phyloP scores from a whole-genome alignment of 1,140 invertebrate species.

The Heterodera carotae region DNA sequence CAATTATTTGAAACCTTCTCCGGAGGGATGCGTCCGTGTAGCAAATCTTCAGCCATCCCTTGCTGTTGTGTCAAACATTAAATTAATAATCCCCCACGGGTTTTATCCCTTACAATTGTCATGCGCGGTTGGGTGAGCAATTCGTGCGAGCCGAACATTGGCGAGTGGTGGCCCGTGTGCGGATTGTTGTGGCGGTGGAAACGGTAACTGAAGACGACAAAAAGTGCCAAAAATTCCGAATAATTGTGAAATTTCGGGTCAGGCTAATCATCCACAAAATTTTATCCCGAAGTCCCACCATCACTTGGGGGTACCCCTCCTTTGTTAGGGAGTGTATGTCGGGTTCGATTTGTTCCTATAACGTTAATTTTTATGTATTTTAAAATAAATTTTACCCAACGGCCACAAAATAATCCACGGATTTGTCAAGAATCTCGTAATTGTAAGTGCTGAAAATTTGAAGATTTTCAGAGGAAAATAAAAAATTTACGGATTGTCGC shows the following conservation, averaged over 20 bases:
- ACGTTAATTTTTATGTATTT: too few species aligned
- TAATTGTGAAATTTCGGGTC: too few species aligned
- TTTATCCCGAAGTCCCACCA: too few species aligned
- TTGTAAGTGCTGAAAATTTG: not conserved
- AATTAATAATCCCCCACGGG: not conserved
- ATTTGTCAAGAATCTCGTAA: not conserved
- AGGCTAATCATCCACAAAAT: too few species aligned
- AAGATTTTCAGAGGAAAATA: not conserved
- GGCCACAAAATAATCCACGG: slow-evolving; percentile 28
- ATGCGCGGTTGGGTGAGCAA: slow-evolving; percentile 30
- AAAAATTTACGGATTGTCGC: slow-evolving; percentile 5
- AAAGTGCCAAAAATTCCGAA: not conserved
- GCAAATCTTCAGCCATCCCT: slow-evolving; percentile 13
- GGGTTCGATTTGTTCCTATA: too few species aligned
- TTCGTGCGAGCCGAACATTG: slow-evolving; percentile 24
- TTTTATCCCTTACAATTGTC: slow-evolving; percentile 31
- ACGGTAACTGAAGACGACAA: slow-evolving; percentile 27
- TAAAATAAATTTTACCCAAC: slow-evolving; percentile 5
- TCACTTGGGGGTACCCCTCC: too few species aligned
- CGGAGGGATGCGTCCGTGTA: not conserved
- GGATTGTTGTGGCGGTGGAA: slow-evolving; percentile 26
- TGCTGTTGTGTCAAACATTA: not conserved
- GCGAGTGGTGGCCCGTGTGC: slow-evolving; percentile 39
- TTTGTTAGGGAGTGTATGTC: too few species aligned
- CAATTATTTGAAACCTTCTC: not conserved